A percentile compares a stretch with the other conserved stretches of the same genome.
Evolutionary conservation across 2,797 vertebrate genomes (phyloP).

Genomic region (Lepilemur septentrionalis): DNA sequence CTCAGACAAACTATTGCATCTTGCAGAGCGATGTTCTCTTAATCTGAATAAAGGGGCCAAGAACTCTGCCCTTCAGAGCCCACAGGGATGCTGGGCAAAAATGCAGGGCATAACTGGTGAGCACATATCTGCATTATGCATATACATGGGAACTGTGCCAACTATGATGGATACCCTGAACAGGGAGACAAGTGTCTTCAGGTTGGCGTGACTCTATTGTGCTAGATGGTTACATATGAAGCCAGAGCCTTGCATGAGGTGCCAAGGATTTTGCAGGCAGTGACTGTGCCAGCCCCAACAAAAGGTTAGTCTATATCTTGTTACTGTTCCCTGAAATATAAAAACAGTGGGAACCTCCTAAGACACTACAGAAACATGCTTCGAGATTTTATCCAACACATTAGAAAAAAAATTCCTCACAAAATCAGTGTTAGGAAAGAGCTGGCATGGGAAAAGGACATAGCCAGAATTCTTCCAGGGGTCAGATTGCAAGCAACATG

Average conservation of each 20-base stretch:
- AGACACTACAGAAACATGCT: not conserved
- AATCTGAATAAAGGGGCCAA: not conserved
- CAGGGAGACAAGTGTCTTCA: not conserved
- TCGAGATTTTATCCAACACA: not conserved
- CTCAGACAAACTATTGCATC: not conserved
- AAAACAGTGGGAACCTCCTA: not conserved
- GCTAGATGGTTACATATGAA: not conserved
- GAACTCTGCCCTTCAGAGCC: not conserved
- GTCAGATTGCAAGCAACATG: not conserved
- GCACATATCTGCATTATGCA: not conserved
- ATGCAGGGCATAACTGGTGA: not conserved
- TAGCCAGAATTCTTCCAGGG: not conserved
- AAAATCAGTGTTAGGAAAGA: slow-evolving; percentile 46
- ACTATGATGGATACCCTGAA: not conserved
- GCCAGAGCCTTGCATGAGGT: not conserved
- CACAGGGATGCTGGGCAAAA: not conserved
- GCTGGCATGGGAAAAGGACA: not conserved
- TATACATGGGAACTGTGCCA: not conserved
- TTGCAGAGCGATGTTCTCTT: not conserved
- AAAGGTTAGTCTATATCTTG: slow-evolving; percentile 3
- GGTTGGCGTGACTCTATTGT: not conserved
- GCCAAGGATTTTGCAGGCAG: slow-evolving; percentile 11
- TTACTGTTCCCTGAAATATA: slow-evolving; percentile 13
- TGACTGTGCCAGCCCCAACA: not conserved
- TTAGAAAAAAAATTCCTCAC: slow-evolving; percentile 39